Conservation (phyloP, 2,113 vertebrate genomes). For the Phaetusa simplex region DNA sequence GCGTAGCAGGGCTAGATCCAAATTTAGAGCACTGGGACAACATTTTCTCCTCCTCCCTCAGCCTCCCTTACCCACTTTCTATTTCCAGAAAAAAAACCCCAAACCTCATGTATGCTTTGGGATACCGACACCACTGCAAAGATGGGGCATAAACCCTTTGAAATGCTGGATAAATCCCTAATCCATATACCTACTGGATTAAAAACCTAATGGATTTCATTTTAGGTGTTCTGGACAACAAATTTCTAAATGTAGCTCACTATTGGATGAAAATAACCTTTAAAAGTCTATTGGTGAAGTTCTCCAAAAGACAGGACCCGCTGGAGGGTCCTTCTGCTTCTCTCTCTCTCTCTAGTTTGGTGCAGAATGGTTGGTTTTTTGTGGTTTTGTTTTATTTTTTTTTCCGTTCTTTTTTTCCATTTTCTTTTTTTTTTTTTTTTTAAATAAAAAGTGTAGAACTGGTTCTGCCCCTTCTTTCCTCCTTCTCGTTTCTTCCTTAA, state of each 20-base stretch:
- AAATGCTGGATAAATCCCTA: constrained; percentile 80
- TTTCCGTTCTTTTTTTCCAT: constrained; percentile 48
- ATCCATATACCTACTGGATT: constrained; percentile 58
- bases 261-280: constrained; percentile 79
- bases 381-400: constrained; percentile 39
- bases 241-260: constrained; percentile 69
- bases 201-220: constrained; percentile 71
- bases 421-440: constrained; percentile 70
- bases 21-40: constrained; percentile 1
- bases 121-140: background rate
- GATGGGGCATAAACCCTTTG: constrained; percentile 39
- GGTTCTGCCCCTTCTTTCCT: constrained; percentile 63
- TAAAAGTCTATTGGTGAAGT: constrained; percentile 78
- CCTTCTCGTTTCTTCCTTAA: constrained; percentile 63
- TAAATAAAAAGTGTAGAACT: constrained; percentile 76
- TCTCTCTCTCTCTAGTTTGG: constrained; percentile 70
- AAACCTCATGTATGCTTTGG: background rate
- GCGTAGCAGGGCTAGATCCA: background rate
- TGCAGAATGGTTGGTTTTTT: constrained; percentile 67
- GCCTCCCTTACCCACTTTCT: background rate
- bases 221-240: constrained; percentile 73
- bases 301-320: constrained; percentile 65
- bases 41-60: background rate
- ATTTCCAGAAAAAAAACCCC: background rate
- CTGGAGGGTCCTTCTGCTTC: constrained; percentile 55